Conservation (phyloP, 1,140 invertebrate species). For the Rhyacophila brunnea region DNA sequence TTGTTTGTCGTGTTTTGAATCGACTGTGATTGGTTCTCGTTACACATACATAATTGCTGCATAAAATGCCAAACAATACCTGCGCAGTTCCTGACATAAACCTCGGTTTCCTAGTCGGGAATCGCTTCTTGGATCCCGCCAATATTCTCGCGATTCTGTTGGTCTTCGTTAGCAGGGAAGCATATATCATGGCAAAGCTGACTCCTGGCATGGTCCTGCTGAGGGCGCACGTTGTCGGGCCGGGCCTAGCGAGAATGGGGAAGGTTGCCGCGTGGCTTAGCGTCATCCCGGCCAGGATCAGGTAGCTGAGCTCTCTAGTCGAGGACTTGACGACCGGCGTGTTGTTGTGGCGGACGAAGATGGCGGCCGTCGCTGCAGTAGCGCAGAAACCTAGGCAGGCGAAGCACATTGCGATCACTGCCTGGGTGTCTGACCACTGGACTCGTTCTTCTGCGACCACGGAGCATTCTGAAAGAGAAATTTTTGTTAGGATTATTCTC, state of each 20-base stretch:
- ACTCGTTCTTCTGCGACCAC: slow-evolving; percentile 54
- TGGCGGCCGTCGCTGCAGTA: slow-evolving; percentile 62
- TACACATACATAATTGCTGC: too few species aligned
- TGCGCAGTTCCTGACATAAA: slow-evolving; percentile 59
- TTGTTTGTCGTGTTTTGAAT: too few species aligned
- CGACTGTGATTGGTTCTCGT: too few species aligned
- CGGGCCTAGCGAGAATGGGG: slow-evolving; percentile 71
- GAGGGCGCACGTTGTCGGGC: slow-evolving; percentile 64
- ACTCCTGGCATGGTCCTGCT: slow-evolving; percentile 71
- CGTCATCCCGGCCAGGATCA: slow-evolving; percentile 62
- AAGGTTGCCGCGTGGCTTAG: slow-evolving; percentile 59
- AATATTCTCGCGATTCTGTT: slow-evolving; percentile 83
- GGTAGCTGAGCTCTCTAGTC: slow-evolving; percentile 79
- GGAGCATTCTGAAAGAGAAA: slow-evolving; percentile 37
- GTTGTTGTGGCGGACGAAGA: slow-evolving; percentile 70
- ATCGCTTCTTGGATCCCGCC: slow-evolving; percentile 77
- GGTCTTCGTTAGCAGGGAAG: slow-evolving; percentile 80
- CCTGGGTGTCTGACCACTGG: slow-evolving; percentile 63
- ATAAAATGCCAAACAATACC: too few species aligned
- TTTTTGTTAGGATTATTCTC: too few species aligned
- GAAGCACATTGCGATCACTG: slow-evolving; percentile 65
- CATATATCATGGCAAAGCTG: slow-evolving; percentile 82
- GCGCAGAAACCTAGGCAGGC: slow-evolving; percentile 65
- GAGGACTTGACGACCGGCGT: slow-evolving; percentile 83
- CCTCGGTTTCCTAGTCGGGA: slow-evolving; percentile 75